Evolutionary conservation across 2,888 invertebrate species (phyloP).

Genomic region (Melipona beecheii): DNA sequence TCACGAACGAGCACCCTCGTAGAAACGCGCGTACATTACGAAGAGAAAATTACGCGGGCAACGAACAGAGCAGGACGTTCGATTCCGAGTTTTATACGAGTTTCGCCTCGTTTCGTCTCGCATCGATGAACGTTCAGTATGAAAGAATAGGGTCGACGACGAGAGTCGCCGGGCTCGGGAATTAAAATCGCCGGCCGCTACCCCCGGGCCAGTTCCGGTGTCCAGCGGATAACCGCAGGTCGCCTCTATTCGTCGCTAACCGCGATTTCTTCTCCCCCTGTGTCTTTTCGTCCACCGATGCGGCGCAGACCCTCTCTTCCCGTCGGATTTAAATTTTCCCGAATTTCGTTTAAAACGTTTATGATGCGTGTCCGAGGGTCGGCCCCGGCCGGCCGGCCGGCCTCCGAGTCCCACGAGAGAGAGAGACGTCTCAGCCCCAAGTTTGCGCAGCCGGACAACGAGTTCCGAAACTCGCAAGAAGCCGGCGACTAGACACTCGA

Average conservation of each 20-base stretch:
- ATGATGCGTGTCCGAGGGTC: slow-evolving; percentile 82
- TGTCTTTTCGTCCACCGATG: neutral
- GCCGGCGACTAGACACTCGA: slow-evolving; percentile 7
- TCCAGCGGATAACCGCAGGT: slow-evolving; percentile 40
- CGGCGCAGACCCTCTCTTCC: slow-evolving; percentile 31
- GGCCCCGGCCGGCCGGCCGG: slow-evolving; percentile 62
- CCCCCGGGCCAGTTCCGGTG: slow-evolving; percentile 25
- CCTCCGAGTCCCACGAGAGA: slow-evolving; percentile 45
- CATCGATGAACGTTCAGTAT: slow-evolving; percentile 45
- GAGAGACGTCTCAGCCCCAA: slow-evolving; percentile 65
- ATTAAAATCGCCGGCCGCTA: slow-evolving; percentile 49
- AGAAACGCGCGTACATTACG: neutral
- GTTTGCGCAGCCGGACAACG: slow-evolving; percentile 81
- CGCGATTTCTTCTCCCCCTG: slow-evolving; percentile 14
- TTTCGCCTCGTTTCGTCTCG: slow-evolving; percentile 38
- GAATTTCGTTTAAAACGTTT: slow-evolving; percentile 83
- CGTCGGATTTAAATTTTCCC: slow-evolving; percentile 78
- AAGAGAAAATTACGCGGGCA: slow-evolving; percentile 12
- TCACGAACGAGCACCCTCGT: neutral
- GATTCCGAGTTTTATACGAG: slow-evolving; percentile 32
- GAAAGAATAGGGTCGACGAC: slow-evolving; percentile 62
- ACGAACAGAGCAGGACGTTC: slow-evolving; percentile 24
- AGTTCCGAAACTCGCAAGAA: slow-evolving; percentile 32
- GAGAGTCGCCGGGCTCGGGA: slow-evolving; percentile 68
- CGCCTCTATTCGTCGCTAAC: slow-evolving; percentile 21